Conservation (phyloP, 1,140 invertebrate genomes). For the Steinernema feltiae region DNA sequence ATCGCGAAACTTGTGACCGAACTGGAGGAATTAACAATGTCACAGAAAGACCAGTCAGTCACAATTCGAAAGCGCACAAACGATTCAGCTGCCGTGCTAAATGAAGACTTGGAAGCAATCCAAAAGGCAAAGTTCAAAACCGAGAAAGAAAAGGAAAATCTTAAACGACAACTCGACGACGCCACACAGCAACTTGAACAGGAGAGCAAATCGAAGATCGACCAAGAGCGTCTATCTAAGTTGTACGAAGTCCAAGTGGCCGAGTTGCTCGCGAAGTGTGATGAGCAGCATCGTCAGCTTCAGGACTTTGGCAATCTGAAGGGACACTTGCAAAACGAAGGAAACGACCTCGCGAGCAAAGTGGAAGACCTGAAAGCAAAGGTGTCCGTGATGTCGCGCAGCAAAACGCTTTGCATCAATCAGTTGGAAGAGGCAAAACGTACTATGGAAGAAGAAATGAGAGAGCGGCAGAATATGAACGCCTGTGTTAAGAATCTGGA, state of each 20-base stretch:
- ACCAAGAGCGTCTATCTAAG: slow-evolving; percentile 98
- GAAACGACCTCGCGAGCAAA: slow-evolving; percentile 83
- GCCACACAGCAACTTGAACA: slow-evolving; percentile 81
- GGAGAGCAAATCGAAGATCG: slow-evolving; percentile 95
- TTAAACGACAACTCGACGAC: slow-evolving; percentile 92
- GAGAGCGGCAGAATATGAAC: slow-evolving; percentile 47
- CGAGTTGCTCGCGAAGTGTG: slow-evolving; percentile 86
- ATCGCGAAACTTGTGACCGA: slow-evolving; percentile 91
- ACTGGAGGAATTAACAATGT: slow-evolving; percentile 91
- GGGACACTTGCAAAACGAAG: slow-evolving; percentile 92
- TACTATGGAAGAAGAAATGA: slow-evolving; percentile 82
- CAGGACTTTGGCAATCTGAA: slow-evolving; percentile 88
- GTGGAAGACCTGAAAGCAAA: slow-evolving; percentile 93
- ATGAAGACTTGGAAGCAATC: slow-evolving; percentile 97
- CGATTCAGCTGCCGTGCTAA: slow-evolving; percentile 92
- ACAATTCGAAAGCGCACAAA: slow-evolving; percentile 97
- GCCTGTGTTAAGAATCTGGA: slow-evolving; percentile 71
- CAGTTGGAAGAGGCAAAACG: slow-evolving; percentile 94
- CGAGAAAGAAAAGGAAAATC: slow-evolving; percentile 92
- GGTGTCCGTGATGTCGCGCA: slow-evolving; percentile 86
- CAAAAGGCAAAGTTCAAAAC: slow-evolving; percentile 97
- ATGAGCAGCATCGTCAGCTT: slow-evolving; percentile 84
- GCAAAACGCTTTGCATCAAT: slow-evolving; percentile 83
- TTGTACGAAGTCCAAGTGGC: slow-evolving; percentile 73
- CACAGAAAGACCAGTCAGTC: slow-evolving; percentile 86